Evolutionary conservation across 2,888 invertebrate genomes (phyloP).

Genomic region (Tortrix viridana): DNA sequence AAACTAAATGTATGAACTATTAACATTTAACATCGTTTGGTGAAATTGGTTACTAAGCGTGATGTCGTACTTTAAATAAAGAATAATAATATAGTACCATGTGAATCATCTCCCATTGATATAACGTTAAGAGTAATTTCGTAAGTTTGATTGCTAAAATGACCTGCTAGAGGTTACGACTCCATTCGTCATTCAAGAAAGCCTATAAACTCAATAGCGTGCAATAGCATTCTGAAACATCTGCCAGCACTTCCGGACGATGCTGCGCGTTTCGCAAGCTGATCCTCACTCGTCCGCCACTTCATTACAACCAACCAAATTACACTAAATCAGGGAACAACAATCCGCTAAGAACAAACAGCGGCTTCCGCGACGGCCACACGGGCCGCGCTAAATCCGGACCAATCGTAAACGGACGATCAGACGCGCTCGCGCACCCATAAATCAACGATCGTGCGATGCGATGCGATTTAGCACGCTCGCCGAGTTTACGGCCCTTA

Average conservation of each 20-base stretch:
- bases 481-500: constrained; percentile 62
- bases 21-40: no score
- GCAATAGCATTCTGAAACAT: constrained; percentile 15
- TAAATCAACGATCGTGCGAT: constrained; percentile 75
- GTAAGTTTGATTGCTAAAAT: no score
- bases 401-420: constrained; percentile 67
- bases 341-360: constrained; percentile 56
- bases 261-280: constrained; percentile 40
- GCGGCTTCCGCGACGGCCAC: constrained; percentile 60
- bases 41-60: no score
- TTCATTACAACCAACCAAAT: constrained; percentile 54
- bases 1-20: no score
- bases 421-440: constrained; percentile 63
- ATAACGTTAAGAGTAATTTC: no score
- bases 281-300: constrained; percentile 48
- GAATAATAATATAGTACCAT: no score
- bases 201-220: not conserved
- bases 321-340: constrained; percentile 63
- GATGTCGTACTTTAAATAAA: no score
- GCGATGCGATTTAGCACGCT: constrained; percentile 66
- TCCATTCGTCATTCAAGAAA: not conserved
- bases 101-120: no score
- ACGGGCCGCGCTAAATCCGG: constrained; percentile 65
- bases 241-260: constrained; percentile 27
- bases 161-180: not conserved